A percentile compares a stretch with the other conserved stretches of the same genome.
Conservation (phyloP, 2,113 vertebrate genomes). For the Macheiramphus alcinus region DNA sequence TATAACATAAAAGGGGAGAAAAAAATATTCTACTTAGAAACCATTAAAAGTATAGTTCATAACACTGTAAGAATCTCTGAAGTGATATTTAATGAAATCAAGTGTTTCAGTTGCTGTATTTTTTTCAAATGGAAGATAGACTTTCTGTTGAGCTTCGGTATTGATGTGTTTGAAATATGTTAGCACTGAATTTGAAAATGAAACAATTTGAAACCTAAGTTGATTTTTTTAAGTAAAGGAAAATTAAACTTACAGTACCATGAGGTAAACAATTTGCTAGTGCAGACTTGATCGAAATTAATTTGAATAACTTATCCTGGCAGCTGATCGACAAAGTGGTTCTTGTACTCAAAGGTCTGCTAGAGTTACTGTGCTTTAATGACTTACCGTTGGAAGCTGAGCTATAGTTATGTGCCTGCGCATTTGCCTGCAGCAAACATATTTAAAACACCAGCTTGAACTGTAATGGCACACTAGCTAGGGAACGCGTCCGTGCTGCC, state of each 20-base stretch:
- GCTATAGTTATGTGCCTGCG: neutral
- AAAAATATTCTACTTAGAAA: neutral
- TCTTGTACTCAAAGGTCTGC: neutral
- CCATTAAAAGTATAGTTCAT: neutral
- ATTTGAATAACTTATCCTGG: neutral
- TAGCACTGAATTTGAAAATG: neutral
- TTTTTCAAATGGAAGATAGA: neutral
- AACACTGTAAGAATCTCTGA: neutral
- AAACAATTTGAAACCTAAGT: neutral
- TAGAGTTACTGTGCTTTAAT: neutral
- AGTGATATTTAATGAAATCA: neutral
- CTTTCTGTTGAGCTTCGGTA: neutral
- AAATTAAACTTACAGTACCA: neutral
- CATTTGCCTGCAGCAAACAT: neutral
- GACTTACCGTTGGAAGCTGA: neutral
- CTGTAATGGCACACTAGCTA: neutral
- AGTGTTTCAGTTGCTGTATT: neutral
- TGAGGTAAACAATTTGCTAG: neutral
- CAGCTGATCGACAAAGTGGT: neutral
- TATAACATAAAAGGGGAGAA: neutral
- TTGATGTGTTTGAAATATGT: neutral
- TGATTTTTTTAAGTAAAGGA: neutral
- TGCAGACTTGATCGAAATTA: neutral
- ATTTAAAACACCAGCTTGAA: neutral
- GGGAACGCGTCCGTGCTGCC: accelerated